Percentiles rank a stretch among this genome's conserved stretches.
Conservation (phyloP, 2,888 invertebrate species). For the Drosophila buzzatii region DNA sequence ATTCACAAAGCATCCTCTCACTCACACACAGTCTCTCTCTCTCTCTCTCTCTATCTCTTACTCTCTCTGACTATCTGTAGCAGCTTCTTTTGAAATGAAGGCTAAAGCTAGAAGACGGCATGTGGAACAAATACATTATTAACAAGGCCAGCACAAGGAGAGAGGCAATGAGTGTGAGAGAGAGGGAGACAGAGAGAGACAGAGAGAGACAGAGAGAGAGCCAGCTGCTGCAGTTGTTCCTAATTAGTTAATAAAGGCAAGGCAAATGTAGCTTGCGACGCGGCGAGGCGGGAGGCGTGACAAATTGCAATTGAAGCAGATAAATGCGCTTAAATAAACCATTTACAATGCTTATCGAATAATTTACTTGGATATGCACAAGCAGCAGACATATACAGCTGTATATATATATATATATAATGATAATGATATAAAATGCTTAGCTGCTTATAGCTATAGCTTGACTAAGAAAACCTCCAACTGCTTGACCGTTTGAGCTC, state of each 20-base stretch:
- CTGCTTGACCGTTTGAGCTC: background rate
- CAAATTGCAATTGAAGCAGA: conserved; percentile 7
- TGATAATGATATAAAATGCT: background rate
- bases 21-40: background rate
- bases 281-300: background rate
- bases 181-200: background rate
- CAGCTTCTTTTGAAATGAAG: conserved; percentile 8
- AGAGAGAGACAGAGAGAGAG: background rate
- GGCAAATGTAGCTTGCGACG: background rate
- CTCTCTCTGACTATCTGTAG: background rate
- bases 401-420: background rate
- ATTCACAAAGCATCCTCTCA: conserved; percentile 26
- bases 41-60: background rate
- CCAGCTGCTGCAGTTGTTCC: conserved; percentile 27
- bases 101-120: conserved; percentile 28
- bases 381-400: too few species aligned
- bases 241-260: conserved; percentile 35
- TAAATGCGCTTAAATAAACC: conserved; percentile 10
- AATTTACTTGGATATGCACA: background rate
- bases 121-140: conserved; percentile 7
- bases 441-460: background rate
- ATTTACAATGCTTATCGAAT: conserved; percentile 8
- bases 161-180: background rate
- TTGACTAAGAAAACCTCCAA: background rate
- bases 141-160: conserved; percentile 29